Base-by-base conservation (phyloP, 2,113 vertebrate species). In the Kryptolebias marmoratus region DNA sequence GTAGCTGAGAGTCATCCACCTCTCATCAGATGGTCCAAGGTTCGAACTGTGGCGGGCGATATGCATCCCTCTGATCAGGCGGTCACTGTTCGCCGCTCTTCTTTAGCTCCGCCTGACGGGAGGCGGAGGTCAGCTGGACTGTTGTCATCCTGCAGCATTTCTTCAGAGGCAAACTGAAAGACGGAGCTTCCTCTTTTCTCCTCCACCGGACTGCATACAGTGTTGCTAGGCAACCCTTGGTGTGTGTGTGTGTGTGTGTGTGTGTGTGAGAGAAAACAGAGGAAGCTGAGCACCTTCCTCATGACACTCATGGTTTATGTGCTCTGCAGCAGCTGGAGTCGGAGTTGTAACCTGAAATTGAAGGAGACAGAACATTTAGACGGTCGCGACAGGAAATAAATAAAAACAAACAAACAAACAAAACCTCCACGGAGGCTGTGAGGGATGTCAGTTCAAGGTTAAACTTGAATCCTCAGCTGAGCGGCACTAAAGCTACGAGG, bases 191-290 rank as follows among this genome's bases (percentile, higher is more conserved):
- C 85, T 86, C 65, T 36, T 85, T 87, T 81, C 65, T 78, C 57
- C 57, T 79, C 83, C 73, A 80, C 69, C 86, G 83, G 83, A 84
- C 75, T 86, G 83, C 68, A 83, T 86, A 58, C 77, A 79, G 76
- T 60, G 93, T 94, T 93, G 92, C 91, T 93, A 92, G 83, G 93
- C 89, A 94, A 93, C 91, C 72, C 50, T 58, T 48, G 8, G 60
- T 58, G 82, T 48, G 71, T 64, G 70, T 66, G 59, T 32, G 28
- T 16, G 13, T 10, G 13, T 10, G 31, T 57, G 70, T 52, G 18
- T 64, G 57, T 56, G 58, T 11, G 39, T 54, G 68, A 42, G 70
- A 49, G 22, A 22, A 22, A 32, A 50, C 12, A 27, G 69, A 58
- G 54, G 65, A 72, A 70, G 77, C 67, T 67, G 63, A 75, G 53